These are phyloP conservation scores for Chamaetylas fuelleborni DNA, from an alignment of 2,113 vertebrate species.

Conservation along the genomic window DNA sequence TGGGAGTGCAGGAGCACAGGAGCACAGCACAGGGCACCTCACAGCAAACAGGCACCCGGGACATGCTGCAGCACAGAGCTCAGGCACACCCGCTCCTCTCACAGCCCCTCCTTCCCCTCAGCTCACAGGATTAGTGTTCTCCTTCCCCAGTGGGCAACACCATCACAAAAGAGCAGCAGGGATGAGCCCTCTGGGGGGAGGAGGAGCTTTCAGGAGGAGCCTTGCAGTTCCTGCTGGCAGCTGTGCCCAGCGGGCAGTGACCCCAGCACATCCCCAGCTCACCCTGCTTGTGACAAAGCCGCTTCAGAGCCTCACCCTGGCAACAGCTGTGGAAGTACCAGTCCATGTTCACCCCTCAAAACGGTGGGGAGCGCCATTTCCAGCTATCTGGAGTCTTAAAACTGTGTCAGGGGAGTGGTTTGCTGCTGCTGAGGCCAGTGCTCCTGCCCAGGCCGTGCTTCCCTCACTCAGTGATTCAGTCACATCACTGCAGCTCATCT, in stretches of 20 bases:
- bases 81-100: accelerated
- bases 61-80: not conserved
- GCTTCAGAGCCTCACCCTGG: not conserved
- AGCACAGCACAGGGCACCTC: not conserved
- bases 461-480: not conserved
- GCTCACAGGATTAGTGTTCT: not conserved
- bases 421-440: not conserved
- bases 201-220: not conserved
- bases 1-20: not conserved
- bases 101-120: not conserved
- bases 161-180: not conserved
- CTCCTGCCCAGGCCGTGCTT: accelerated
- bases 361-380: not conserved
- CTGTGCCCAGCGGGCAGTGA: accelerated
- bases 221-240: not conserved
- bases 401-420: not conserved
- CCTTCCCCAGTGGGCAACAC: not conserved
- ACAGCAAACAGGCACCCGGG: not conserved
- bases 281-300: not conserved
- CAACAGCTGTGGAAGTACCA: accelerated
- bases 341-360: not conserved
- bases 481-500: not conserved
- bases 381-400: not conserved
- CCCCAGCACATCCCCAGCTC: accelerated
- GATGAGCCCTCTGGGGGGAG: accelerated